Evolutionary conservation across 2,113 vertebrate genomes (phyloP).

Genomic region (Collichthys lucidus): DNA sequence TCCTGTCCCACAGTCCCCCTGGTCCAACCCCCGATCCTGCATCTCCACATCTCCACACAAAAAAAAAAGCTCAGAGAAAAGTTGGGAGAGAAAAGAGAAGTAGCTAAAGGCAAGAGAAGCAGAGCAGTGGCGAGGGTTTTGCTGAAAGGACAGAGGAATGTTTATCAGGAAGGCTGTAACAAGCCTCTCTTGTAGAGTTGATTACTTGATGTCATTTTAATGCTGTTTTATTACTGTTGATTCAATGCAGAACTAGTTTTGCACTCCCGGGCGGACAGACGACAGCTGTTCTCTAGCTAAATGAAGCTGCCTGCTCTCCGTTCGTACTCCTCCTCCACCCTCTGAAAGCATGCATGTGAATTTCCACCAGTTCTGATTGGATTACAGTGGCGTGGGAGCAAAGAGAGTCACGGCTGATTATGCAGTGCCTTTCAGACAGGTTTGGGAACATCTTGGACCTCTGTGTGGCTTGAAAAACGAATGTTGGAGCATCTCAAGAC

Average conservation of each 20-base stretch:
- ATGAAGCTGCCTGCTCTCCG: slow-evolving; percentile 68
- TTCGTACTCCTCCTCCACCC: slow-evolving; percentile 16
- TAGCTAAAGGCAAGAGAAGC: slow-evolving; percentile 49
- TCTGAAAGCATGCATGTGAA: slow-evolving; percentile 69
- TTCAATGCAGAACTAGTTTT: slow-evolving; percentile 83
- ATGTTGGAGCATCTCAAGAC: slow-evolving; percentile 43
- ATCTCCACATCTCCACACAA: slow-evolving; percentile 31
- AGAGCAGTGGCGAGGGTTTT: slow-evolving; percentile 57
- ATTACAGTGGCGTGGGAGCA: slow-evolving; percentile 63
- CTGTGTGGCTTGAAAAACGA: slow-evolving; percentile 17
- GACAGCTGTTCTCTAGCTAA: slow-evolving; percentile 67
- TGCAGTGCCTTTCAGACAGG: slow-evolving; percentile 69
- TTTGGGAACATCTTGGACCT: slow-evolving; percentile 51
- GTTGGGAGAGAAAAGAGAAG: slow-evolving; percentile 43
- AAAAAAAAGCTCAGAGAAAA: slow-evolving; percentile 48
- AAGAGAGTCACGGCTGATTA: slow-evolving; percentile 50
- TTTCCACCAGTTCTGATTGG: slow-evolving; percentile 68
- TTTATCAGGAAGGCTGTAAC: slow-evolving; percentile 68
- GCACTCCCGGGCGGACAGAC: slow-evolving; percentile 75
- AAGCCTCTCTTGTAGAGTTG: slow-evolving; percentile 77
- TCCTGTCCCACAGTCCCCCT: slow-evolving; percentile 39
- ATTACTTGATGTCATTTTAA: slow-evolving; percentile 84
- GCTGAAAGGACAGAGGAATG: slow-evolving; percentile 77
- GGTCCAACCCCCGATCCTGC: slow-evolving; percentile 35
- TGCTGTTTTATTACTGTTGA: slow-evolving; percentile 83